phyloP scores from a whole-genome alignment of 1,140 invertebrate genomes.

The Listronotus bonariensis region DNA sequence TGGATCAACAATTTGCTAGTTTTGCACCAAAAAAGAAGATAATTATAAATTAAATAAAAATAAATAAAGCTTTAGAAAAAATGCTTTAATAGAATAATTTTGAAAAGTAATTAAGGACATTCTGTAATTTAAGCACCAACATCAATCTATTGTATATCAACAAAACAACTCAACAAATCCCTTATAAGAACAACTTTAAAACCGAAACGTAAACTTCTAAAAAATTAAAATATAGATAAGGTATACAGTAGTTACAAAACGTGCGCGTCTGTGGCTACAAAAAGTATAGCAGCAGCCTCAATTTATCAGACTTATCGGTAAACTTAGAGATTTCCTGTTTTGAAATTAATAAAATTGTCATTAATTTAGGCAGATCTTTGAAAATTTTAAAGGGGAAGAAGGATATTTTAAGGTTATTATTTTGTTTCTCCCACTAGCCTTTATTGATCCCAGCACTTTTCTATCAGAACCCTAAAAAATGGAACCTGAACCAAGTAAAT shows the following conservation, averaged over 20 bases:
- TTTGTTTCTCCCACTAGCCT: too few relatives aligned
- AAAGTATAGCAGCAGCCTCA: conserved; percentile 38
- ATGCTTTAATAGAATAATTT: too few relatives aligned
- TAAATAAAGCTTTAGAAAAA: too few relatives aligned
- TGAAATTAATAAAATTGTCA: not conserved
- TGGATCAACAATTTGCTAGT: too few relatives aligned
- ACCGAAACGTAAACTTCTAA: not conserved
- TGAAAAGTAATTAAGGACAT: conserved; percentile 12
- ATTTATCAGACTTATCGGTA: conserved; percentile 39
- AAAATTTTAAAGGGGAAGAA: not conserved
- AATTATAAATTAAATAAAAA: too few relatives aligned
- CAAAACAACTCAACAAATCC: conserved; percentile 12
- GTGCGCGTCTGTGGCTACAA: conserved; percentile 19
- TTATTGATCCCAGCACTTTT: too few relatives aligned
- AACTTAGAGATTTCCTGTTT: conserved; percentile 6
- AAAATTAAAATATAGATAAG: not conserved
- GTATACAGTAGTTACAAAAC: not conserved
- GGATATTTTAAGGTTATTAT: not conserved
- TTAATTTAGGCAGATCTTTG: not conserved
- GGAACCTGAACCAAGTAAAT: too few relatives aligned
- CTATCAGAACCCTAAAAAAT: too few relatives aligned
- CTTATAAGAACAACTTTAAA: not conserved
- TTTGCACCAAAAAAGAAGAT: too few relatives aligned
- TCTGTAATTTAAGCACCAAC: conserved; percentile 21
- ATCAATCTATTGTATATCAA: conserved; percentile 16